phyloP scores from a whole-genome alignment of 2,113 vertebrate species.

The Polyodon spathula region DNA sequence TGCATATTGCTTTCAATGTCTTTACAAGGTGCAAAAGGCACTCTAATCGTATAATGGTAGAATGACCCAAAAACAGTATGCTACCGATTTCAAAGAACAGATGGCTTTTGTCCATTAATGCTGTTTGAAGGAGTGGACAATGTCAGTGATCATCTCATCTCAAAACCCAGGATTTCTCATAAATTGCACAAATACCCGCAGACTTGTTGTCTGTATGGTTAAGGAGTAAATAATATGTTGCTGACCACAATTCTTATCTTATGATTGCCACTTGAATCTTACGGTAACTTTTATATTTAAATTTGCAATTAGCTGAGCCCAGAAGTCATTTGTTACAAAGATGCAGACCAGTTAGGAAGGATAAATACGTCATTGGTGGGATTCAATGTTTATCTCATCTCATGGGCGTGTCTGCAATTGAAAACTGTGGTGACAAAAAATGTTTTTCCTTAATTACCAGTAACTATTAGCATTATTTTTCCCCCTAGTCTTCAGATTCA shows the following conservation, averaged over 20 bases:
- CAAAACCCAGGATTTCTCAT: conserved; percentile 21
- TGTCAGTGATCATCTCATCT: background rate
- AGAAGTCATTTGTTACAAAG: conserved; percentile 20
- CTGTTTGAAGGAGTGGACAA: background rate
- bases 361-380: background rate
- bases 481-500: background rate
- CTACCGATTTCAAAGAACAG: background rate
- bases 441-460: too few species aligned
- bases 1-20: too few species aligned
- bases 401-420: conserved; percentile 18
- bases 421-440: background rate
- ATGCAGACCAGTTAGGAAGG: conserved; percentile 9
- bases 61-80: too few species aligned
- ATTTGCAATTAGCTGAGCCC: conserved; percentile 22
- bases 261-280: conserved; percentile 17
- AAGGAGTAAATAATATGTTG: conserved; percentile 22
- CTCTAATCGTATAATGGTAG: too few species aligned
- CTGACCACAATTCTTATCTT: conserved; percentile 17
- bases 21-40: too few species aligned
- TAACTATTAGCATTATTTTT: too few species aligned
- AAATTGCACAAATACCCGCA: conserved; percentile 15
- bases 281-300: conserved; percentile 16
- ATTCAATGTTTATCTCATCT: conserved; percentile 16
- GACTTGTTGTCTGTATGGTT: conserved; percentile 27
- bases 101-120: conserved; percentile 18